These are phyloP conservation scores for Trichechus manatus DNA, from an alignment of 2,113 vertebrate species.

Conservation along the genomic window DNA sequence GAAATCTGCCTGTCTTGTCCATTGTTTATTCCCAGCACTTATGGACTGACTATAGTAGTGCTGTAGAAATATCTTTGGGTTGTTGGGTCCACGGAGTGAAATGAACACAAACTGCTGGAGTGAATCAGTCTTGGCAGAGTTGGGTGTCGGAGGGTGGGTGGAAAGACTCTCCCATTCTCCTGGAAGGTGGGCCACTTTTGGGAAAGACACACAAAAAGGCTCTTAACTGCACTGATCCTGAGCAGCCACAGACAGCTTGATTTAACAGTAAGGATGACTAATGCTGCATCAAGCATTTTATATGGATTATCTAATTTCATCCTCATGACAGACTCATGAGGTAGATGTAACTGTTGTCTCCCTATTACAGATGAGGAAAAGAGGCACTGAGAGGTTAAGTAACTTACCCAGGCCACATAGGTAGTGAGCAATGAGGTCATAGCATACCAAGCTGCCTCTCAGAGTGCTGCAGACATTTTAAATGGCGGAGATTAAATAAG, in stretches of 20 bases:
- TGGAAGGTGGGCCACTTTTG: neutral
- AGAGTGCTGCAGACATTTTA: neutral
- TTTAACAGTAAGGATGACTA: neutral
- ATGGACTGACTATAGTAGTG: neutral
- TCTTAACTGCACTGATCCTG: neutral
- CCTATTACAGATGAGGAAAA: neutral
- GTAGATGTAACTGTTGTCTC: fast-evolving
- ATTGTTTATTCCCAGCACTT: neutral
- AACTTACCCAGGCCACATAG: neutral
- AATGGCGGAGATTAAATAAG: neutral
- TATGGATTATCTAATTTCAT: neutral
- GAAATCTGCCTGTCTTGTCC: neutral
- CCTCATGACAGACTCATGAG: neutral
- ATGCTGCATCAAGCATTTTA: neutral
- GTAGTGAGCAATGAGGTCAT: neutral
- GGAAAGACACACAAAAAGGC: neutral
- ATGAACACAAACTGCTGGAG: neutral
- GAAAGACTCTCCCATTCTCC: neutral
- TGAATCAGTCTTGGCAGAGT: neutral
- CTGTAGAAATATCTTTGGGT: neutral
- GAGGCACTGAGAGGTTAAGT: neutral
- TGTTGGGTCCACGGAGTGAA: neutral
- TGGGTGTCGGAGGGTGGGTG: neutral
- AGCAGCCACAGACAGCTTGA: neutral
- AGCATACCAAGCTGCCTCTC: neutral